Evolutionary conservation across 2,797 vertebrate species (phyloP).

Genomic region (Rhinella marina): DNA sequence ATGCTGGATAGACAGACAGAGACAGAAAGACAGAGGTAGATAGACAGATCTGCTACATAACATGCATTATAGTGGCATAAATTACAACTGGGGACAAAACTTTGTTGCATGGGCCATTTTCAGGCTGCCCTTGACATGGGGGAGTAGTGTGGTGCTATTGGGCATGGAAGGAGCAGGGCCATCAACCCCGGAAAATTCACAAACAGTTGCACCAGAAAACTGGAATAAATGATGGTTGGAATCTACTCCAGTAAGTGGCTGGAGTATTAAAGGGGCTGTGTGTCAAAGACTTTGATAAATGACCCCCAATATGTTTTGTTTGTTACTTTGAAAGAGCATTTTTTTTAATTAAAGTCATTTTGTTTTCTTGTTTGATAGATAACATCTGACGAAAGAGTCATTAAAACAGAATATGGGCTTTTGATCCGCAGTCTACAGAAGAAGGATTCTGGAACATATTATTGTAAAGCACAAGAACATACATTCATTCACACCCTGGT

Average conservation of each 20-base stretch:
- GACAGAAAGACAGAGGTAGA: no score
- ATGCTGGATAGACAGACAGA: background rate
- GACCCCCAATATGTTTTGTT: no score
- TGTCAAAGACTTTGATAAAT: no score
- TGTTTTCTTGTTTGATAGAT: constrained; percentile 73
- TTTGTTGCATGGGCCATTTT: background rate
- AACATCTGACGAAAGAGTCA: constrained; percentile 85
- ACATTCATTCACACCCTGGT: constrained; percentile 87
- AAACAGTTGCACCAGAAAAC: no score
- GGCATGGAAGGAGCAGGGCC: no score
- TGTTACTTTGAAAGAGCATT: background rate
- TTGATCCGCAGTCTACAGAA: constrained; percentile 88
- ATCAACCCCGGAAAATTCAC: no score
- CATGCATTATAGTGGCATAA: background rate
- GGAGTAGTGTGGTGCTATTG: no score
- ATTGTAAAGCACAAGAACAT: constrained; percentile 91
- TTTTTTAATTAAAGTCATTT: background rate
- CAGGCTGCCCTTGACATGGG: no score
- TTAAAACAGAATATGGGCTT: constrained; percentile 88
- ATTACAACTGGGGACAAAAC: background rate
- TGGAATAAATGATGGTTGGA: no score
- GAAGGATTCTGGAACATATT: constrained; percentile 84
- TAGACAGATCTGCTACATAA: background rate
- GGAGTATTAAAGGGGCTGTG: no score
- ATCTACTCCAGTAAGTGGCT: no score